Evolutionary conservation across 2,888 invertebrate genomes (phyloP).

Genomic region (Pantelozetes paolii): DNA sequence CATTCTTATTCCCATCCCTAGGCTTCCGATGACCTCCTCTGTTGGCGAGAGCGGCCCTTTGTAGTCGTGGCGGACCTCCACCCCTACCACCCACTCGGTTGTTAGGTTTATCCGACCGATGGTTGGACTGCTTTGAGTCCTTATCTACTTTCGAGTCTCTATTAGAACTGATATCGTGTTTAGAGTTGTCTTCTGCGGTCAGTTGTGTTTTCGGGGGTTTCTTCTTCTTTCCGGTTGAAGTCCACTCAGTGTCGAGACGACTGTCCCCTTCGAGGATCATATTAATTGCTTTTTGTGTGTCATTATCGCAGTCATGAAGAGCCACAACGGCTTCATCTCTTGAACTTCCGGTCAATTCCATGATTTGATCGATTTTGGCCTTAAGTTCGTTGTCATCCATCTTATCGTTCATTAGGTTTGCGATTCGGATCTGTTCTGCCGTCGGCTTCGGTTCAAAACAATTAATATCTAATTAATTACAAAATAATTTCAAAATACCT

Average conservation of each 20-base stretch:
- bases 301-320: constrained; percentile 86
- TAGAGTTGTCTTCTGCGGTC: constrained; percentile 43
- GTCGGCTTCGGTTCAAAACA: constrained; percentile 61
- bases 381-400: constrained; percentile 61
- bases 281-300: constrained; percentile 75
- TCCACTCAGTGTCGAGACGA: constrained; percentile 67
- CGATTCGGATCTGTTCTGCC: constrained; percentile 77
- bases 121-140: constrained; percentile 30
- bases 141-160: constrained; percentile 43
- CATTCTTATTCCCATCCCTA: neutral
- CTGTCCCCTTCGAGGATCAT: constrained; percentile 69
- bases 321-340: constrained; percentile 89
- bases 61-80: constrained; percentile 55
- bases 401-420: constrained; percentile 69
- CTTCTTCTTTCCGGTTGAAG: constrained; percentile 78
- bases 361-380: constrained; percentile 68
- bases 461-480: neutral
- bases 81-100: constrained; percentile 47
- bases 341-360: constrained; percentile 82
- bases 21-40: neutral
- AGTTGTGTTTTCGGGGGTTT: constrained; percentile 59
- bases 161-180: constrained; percentile 41
- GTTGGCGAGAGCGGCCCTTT: constrained; percentile 53
- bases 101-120: constrained; percentile 44
- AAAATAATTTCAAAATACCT: constrained; percentile 14